Evolutionary conservation across 1,140 invertebrate genomes (phyloP).

Genomic region (Bombyx mandarina): DNA sequence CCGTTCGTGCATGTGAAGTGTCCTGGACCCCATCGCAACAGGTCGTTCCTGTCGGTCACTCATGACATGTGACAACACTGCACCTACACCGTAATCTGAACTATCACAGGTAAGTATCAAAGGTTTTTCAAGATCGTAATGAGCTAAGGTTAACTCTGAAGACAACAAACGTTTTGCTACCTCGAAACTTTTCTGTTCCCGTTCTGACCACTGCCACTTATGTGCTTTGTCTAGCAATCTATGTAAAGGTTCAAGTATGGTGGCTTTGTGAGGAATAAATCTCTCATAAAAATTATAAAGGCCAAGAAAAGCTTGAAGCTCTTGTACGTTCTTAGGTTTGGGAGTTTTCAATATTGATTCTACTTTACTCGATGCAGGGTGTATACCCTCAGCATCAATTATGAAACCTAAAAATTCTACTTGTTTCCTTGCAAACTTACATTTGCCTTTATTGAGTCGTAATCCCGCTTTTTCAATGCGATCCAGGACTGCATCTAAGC

Average conservation of each 20-base stretch:
- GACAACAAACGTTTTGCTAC: no score
- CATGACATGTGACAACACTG: constrained; percentile 29
- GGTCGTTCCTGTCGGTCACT: constrained; percentile 43
- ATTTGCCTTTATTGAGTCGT: no score
- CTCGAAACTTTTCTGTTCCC: constrained; percentile 4
- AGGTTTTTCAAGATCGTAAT: constrained; percentile 35
- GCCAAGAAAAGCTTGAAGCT: constrained; percentile 48
- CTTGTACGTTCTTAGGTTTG: constrained; percentile 33
- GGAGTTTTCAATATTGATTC: constrained; percentile 45
- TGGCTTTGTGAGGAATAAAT: constrained; percentile 38
- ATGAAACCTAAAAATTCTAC: no score
- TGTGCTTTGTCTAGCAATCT: constrained; percentile 6
- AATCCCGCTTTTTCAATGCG: no score
- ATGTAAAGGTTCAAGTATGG: no score
- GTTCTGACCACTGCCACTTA: constrained; percentile 5
- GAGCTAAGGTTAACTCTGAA: no score
- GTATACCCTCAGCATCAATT: no score
- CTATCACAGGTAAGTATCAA: constrained; percentile 47
- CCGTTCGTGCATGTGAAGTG: neutral
- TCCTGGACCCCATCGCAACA: constrained; percentile 48
- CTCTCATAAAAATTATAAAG: constrained; percentile 45
- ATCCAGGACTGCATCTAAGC: no score
- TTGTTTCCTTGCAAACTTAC: no score
- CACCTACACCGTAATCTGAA: constrained; percentile 58
- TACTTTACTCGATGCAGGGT: constrained; percentile 29